A percentile compares a stretch with the other conserved stretches of the same genome.
Evolutionary conservation across 2,888 invertebrate genomes (phyloP).

Genomic region (Drosophila demipolita): DNA sequence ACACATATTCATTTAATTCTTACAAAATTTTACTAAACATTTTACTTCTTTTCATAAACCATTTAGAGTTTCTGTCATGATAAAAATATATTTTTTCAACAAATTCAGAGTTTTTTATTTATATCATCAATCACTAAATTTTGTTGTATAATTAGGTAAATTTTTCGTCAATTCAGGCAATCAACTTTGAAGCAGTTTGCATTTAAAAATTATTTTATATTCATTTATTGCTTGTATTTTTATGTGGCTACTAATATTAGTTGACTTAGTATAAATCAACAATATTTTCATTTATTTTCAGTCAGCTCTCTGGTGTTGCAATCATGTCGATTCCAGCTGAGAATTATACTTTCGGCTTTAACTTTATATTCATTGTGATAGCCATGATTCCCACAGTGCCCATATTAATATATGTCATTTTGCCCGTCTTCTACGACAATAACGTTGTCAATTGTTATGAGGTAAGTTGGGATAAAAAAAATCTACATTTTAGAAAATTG

Average conservation of each 20-base stretch:
- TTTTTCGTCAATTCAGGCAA: too few species aligned
- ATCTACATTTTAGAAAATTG: background rate
- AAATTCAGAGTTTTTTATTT: background rate
- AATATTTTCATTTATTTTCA: conserved; percentile 51
- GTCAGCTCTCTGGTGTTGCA: conserved; percentile 86
- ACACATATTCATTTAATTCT: background rate
- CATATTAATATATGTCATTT: conserved; percentile 83
- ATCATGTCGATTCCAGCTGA: conserved; percentile 87
- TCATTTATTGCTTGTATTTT: background rate
- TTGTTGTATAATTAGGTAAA: accelerated
- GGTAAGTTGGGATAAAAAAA: conserved; percentile 71
- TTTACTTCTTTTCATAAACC: background rate
- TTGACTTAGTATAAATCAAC: background rate
- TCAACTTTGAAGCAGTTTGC: background rate
- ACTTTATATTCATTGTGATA: conserved; percentile 83
- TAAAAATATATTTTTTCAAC: background rate
- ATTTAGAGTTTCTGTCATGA: background rate
- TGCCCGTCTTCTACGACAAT: conserved; percentile 86
- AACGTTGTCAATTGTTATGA: conserved; percentile 86
- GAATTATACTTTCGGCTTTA: conserved; percentile 86
- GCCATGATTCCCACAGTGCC: conserved; percentile 84
- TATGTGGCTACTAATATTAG: background rate
- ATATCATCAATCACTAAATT: background rate
- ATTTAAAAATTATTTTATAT: background rate
- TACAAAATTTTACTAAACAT: background rate